A percentile compares a stretch with the other conserved stretches of the same genome.
Conservation (phyloP, 2,113 vertebrate genomes). For the Daubentonia madagascariensis region DNA sequence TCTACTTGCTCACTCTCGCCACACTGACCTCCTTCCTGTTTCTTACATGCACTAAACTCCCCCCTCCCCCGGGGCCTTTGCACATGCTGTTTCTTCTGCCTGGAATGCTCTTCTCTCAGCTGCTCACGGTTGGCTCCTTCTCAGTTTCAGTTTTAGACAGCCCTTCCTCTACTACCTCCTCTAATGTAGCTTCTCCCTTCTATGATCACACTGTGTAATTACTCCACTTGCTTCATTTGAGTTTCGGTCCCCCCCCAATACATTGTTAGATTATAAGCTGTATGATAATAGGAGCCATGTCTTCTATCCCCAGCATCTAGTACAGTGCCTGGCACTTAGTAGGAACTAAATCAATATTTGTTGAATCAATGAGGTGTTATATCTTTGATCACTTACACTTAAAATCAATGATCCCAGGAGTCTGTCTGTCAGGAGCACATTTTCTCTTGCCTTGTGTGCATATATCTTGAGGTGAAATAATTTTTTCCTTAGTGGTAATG, state of each 20-base stretch:
- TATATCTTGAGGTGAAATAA: constrained; percentile 32
- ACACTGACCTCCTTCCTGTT: not conserved
- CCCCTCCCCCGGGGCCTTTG: not conserved
- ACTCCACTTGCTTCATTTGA: not conserved
- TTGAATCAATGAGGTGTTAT: not conserved
- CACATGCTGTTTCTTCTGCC: not conserved
- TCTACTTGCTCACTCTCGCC: not conserved
- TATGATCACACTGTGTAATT: not conserved
- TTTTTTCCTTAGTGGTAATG: constrained; percentile 58
- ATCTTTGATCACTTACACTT: constrained; percentile 11
- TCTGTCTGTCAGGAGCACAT: constrained; percentile 7
- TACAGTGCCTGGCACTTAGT: not conserved
- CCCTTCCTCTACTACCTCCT: not conserved
- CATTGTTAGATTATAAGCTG: not conserved
- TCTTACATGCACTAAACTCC: not conserved
- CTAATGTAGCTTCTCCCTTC: not conserved
- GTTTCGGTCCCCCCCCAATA: not conserved
- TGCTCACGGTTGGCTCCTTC: not conserved
- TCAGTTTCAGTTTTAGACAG: not conserved
- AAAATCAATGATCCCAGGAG: not conserved
- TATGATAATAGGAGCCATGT: not conserved
- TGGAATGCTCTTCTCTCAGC: not conserved
- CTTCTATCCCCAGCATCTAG: not conserved
- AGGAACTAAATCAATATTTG: not conserved
- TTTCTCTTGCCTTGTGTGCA: constrained; percentile 58